A percentile compares a stretch with the other conserved stretches of the same genome.
Evolutionary conservation across 2,797 vertebrate species (phyloP).

Genomic region (Alfaro cultratus): DNA sequence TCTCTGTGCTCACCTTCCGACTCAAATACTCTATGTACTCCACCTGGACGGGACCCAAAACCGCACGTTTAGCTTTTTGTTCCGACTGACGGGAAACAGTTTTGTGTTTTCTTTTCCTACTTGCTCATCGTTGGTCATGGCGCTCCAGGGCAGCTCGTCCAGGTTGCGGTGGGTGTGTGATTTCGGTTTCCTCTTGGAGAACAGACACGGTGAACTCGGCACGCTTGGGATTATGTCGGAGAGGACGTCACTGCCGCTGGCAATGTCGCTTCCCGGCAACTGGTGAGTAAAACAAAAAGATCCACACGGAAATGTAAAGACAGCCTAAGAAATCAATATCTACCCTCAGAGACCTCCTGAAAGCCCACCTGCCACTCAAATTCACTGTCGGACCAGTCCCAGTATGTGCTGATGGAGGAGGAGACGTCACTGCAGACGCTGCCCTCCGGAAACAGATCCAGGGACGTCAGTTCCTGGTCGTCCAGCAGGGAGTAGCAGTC

Average conservation of each 20-base stretch:
- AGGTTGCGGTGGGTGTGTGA: constrained; percentile 90
- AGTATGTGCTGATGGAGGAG: constrained; percentile 98
- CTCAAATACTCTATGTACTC: constrained; percentile 99
- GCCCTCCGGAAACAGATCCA: constrained; percentile 96
- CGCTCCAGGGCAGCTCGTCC: constrained; percentile 97
- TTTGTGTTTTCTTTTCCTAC: constrained; percentile 49
- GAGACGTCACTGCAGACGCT: constrained; percentile 99
- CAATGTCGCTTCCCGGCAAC: constrained; percentile 96
- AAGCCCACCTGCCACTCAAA: constrained; percentile 97
- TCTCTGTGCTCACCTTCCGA: constrained; percentile 98
- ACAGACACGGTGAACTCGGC: constrained; percentile 94
- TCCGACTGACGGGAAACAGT: neutral
- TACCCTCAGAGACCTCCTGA: neutral
- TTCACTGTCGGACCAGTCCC: constrained; percentile 99
- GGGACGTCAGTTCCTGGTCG: constrained; percentile 95
- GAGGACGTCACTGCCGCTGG: constrained; percentile 96
- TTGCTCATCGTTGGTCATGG: constrained; percentile 99
- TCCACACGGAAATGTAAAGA: neutral
- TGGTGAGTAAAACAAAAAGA: constrained; percentile 53
- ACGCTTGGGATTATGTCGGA: constrained; percentile 98
- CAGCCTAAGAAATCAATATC: too few species aligned
- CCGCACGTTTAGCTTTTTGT: neutral
- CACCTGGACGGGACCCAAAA: constrained; percentile 80
- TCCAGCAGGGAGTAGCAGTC: constrained; percentile 96
- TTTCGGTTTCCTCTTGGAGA: constrained; percentile 94